Evolutionary conservation across 2,113 vertebrate genomes (phyloP).

Genomic region (human): GRCh38 chr13:64300501-64301000

Average conservation of each 20-base stretch:
- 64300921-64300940: background rate
- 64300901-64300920: background rate
- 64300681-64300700: background rate
- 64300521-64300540: background rate
- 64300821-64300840: no score
- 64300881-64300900: background rate
- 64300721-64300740: background rate
- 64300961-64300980: background rate
- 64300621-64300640: background rate
- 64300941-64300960: background rate
- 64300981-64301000: background rate
- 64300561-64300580: background rate
- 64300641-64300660: background rate
- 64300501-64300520: background rate
- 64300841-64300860: no score
- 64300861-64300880: no score
- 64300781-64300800: background rate
- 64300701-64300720: background rate
- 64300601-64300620: background rate
- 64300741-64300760: background rate
- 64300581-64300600: background rate
- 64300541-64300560: background rate
- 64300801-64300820: background rate
- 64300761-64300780: background rate
- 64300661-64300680: background rate